A percentile compares a stretch with the other conserved stretches of the same genome.
Evolutionary conservation across 2,797 vertebrate species (phyloP).

Genomic region (Sebastes alutus): DNA sequence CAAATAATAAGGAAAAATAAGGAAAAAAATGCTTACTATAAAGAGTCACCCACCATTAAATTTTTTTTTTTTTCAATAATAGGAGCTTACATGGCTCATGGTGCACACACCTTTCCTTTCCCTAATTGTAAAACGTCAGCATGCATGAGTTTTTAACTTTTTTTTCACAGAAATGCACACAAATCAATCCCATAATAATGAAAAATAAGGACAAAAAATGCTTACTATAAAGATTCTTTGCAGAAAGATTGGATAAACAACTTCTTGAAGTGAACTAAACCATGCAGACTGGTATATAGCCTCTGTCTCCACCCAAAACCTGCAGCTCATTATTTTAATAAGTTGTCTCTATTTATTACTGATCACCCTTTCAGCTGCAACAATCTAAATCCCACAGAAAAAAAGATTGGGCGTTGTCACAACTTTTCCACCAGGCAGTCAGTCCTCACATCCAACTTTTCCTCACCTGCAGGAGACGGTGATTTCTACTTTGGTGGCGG

Average conservation of each 20-base stretch:
- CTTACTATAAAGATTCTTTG: neutral
- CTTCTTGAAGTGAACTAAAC: neutral
- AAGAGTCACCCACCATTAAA: neutral
- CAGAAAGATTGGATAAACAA: neutral
- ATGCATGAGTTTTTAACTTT: neutral
- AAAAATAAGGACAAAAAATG: neutral
- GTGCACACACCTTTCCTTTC: neutral
- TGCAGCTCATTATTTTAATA: neutral
- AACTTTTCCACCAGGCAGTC: slow-evolving; percentile 56
- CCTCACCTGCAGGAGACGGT: slow-evolving; percentile 97
- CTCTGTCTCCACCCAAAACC: neutral
- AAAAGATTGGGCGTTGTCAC: slow-evolving; percentile 43
- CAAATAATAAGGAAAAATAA: neutral
- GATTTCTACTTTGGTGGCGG: slow-evolving; percentile 95
- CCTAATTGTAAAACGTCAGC: neutral
- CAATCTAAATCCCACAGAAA: neutral
- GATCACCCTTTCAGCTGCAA: neutral
- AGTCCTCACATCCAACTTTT: slow-evolving; percentile 48
- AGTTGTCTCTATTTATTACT: neutral
- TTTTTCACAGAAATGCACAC: neutral
- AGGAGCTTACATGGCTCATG: neutral
- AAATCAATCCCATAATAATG: neutral
- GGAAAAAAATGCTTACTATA: no score
- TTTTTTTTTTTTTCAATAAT: neutral
- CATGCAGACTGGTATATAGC: neutral